A percentile compares a stretch with the other conserved stretches of the same genome.
Evolutionary conservation across 2,113 vertebrate species (phyloP).

Genomic region (Ceyx margarethae): DNA sequence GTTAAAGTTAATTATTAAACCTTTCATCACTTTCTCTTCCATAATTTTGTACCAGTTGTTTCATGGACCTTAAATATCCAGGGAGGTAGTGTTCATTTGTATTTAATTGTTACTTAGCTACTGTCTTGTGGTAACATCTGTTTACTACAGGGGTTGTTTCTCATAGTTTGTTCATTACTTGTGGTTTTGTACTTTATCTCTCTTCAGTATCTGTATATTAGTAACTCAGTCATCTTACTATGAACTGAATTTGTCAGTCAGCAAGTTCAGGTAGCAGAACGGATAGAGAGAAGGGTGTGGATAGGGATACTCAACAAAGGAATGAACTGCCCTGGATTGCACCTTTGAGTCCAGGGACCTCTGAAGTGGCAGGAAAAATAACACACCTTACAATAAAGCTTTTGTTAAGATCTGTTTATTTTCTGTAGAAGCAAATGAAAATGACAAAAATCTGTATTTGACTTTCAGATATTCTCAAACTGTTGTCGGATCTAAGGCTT

Average conservation of each 20-base stretch:
- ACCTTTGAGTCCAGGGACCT: not conserved
- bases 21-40: not conserved
- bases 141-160: not conserved
- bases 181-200: not conserved
- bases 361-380: not conserved
- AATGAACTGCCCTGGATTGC: not conserved
- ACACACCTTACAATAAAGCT: not conserved
- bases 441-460: not conserved
- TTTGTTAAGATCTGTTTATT: not conserved
- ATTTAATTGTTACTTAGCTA: not conserved
- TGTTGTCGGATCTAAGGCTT: not conserved
- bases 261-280: not conserved
- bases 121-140: not conserved
- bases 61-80: not conserved
- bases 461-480: not conserved
- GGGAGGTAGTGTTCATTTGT: not conserved
- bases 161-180: not conserved
- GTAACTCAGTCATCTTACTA: not conserved
- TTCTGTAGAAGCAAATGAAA: not conserved
- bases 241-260: not conserved
- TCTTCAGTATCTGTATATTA: not conserved
- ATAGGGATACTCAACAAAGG: not conserved
- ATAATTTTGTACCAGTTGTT: not conserved
- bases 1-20: not conserved
- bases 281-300: not conserved